These are phyloP conservation scores for Porites australiensis DNA, from an alignment of 64 coral and sea anemone genomes.

Conservation along the genomic window DNA sequence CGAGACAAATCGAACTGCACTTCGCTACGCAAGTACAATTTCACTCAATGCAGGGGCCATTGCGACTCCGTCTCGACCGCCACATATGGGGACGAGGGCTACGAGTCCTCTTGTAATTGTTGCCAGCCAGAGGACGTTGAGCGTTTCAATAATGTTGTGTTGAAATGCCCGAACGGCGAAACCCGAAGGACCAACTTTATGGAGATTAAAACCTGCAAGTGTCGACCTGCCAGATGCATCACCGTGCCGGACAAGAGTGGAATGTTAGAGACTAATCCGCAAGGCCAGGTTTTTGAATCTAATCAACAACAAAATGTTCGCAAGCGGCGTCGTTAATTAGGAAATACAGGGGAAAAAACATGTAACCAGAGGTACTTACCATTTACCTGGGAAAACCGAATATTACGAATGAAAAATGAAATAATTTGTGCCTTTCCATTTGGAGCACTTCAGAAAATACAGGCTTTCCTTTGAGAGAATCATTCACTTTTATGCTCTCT, in stretches of 20 bases:
- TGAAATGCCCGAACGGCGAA: neutral
- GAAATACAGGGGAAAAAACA: neutral
- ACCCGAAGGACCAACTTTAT: neutral
- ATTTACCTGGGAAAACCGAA: too few species aligned
- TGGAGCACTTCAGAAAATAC: too few species aligned
- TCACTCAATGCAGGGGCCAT: neutral
- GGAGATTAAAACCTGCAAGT: slow-evolving; percentile 9
- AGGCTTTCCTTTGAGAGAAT: too few species aligned
- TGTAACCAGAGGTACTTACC: too few species aligned
- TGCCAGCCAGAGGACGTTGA: neutral
- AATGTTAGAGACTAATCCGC: neutral
- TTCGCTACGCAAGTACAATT: neutral
- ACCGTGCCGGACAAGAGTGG: slow-evolving; percentile 17
- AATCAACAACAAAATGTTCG: slow-evolving; percentile 17
- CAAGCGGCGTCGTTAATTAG: slow-evolving; percentile 9
- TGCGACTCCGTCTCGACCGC: slow-evolving; percentile 6
- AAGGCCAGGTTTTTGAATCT: neutral
- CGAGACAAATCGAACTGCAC: slow-evolving; percentile 6
- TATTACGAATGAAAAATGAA: too few species aligned
- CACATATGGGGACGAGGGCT: slow-evolving; percentile 4
- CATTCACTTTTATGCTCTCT: too few species aligned
- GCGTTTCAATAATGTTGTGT: neutral
- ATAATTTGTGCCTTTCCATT: too few species aligned
- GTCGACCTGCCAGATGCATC: slow-evolving; percentile 7
- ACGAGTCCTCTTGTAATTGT: neutral